Evolutionary conservation across 1,140 invertebrate genomes (phyloP), one percentile per base, ranked within the genome.

Genomic region (Phortica variegata): DNA sequence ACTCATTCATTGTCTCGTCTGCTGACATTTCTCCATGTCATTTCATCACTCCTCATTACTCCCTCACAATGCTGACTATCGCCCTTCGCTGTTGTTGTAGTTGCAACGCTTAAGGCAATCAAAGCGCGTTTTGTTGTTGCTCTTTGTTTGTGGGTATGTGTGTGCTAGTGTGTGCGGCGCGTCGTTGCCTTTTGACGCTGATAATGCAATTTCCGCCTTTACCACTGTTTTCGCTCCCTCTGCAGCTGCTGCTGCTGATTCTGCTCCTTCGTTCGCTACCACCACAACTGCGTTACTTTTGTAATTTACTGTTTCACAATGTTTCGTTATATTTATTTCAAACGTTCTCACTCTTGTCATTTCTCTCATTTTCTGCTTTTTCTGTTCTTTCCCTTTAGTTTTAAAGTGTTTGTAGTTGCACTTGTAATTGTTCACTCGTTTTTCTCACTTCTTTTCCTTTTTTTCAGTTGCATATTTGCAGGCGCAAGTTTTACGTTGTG

Each of bases 301-400:
- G 50, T 68, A 68, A 68, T 68, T 68, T 63, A 68, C 60, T 62
- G 60, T 61, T 56, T 51, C 68, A 63, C 63, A 68, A 68, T 68
- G 63, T 68, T 68, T 68, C 63, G 68, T 60, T 68, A 68, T 58
- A 50, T 48, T 51, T 43, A 39, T 54, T 38, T 45, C 43, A n/a
- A n/a, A n/a, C n/a, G n/a, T n/a, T n/a, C n/a, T n/a, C n/a, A n/a
- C n/a, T n/a, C n/a, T n/a, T n/a, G n/a, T n/a, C n/a, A n/a, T n/a
- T n/a, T n/a, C n/a, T n/a, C n/a, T n/a, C n/a, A n/a, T n/a, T n/a
- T n/a, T n/a, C n/a, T n/a, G n/a, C n/a, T n/a, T n/a, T n/a, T n/a
- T n/a, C n/a, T n/a, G n/a, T 52, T 43, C 41, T 37, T 40, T 36
- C 39, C 51, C 52, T 47, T 42, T 18, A 43, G 26, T 20, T 31